A percentile compares a stretch with the other conserved stretches of the same genome.
These are phyloP conservation scores for Noctilio leporinus DNA, from an alignment of 2,113 vertebrate genomes.

Conservation along the genomic window DNA sequence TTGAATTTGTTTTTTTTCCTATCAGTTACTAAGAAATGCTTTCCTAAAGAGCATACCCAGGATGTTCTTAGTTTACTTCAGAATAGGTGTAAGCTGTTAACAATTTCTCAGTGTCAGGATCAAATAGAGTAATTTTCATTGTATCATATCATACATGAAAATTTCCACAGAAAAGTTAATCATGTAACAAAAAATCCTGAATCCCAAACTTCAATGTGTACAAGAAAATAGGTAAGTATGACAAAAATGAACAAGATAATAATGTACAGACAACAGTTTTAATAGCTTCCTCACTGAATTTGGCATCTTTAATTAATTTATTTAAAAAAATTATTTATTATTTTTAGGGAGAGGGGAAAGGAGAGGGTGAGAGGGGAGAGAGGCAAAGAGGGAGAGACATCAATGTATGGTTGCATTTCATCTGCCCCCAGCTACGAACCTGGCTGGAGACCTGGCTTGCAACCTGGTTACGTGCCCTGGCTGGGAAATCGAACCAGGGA, in stretches of 20 bases:
- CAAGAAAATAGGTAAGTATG: neutral
- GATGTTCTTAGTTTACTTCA: conserved; percentile 38
- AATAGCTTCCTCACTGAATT: neutral
- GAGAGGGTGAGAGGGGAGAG: too few relatives aligned
- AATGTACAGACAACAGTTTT: neutral
- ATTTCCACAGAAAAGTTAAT: neutral
- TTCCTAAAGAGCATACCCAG: neutral
- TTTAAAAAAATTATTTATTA: too few relatives aligned
- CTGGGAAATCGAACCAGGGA: too few relatives aligned
- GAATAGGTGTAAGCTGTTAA: neutral
- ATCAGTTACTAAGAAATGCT: neutral
- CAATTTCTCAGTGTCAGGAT: conserved; percentile 13
- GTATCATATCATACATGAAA: neutral
- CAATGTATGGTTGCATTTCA: too few relatives aligned
- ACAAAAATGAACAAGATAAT: neutral
- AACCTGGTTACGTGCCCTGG: too few relatives aligned
- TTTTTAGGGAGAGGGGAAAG: too few relatives aligned
- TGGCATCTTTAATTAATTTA: neutral
- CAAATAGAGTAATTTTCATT: neutral
- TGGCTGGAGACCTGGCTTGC: too few relatives aligned
- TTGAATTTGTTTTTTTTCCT: neutral
- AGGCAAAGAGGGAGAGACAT: too few relatives aligned
- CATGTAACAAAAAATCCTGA: neutral
- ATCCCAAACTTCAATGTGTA: neutral
- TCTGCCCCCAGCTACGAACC: too few relatives aligned